A percentile compares a stretch with the other conserved stretches of the same genome.
These are phyloP conservation scores for Rhogogaster chlorosoma DNA, from an alignment of 2,888 invertebrate genomes.

Conservation along the genomic window DNA sequence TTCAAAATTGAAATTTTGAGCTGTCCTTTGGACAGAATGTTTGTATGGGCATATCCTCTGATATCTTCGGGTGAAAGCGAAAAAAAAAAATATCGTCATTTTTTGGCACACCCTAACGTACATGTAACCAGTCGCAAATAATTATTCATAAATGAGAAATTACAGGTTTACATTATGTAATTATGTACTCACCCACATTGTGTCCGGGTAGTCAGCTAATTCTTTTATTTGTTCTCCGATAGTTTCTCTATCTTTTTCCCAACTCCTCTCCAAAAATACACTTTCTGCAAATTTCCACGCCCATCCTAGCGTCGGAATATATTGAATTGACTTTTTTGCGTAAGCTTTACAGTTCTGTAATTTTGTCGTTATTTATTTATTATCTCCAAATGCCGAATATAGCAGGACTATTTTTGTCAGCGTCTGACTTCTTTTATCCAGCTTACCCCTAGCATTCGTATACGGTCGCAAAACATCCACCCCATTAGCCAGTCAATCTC, in stretches of 20 bases:
- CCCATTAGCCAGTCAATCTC: slow-evolving; percentile 98
- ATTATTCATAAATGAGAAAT: neutral
- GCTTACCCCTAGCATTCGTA: slow-evolving; percentile 90
- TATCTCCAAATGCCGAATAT: no score
- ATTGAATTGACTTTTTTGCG: slow-evolving; percentile 94
- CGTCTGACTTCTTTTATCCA: neutral
- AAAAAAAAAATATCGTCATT: no score
- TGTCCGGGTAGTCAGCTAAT: slow-evolving; percentile 93
- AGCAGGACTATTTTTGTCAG: neutral
- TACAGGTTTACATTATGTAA: neutral
- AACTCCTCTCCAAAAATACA: slow-evolving; percentile 95
- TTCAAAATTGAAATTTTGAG: no score
- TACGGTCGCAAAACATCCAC: slow-evolving; percentile 93
- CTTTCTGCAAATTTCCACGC: slow-evolving; percentile 97
- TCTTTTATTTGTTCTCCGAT: slow-evolving; percentile 90
- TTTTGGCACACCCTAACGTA: no score
- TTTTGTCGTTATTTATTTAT: neutral
- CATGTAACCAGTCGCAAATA: neutral
- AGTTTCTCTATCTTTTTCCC: slow-evolving; percentile 92
- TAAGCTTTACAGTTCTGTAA: slow-evolving; percentile 95
- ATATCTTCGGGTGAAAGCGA: no score
- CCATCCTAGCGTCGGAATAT: slow-evolving; percentile 96
- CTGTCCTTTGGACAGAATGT: no score
- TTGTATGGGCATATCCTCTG: no score
- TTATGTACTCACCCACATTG: slow-evolving; percentile 92